Evolutionary conservation across 2,888 invertebrate genomes (phyloP), one percentile per base, ranked within the genome.

Genomic region (Argyresthia albistria): DNA sequence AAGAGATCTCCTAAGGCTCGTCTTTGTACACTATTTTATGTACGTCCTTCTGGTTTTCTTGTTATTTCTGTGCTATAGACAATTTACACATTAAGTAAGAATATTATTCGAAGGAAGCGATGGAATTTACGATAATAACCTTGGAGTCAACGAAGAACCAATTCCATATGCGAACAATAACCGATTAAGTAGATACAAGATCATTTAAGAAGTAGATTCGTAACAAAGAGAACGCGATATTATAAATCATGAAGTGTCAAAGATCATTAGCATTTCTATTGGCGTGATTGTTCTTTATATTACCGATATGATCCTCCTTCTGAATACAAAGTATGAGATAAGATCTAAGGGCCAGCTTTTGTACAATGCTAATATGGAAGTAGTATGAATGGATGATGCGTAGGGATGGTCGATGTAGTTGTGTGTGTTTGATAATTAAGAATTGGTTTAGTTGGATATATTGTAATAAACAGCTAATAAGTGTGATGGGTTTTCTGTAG

Each of bases 271-370:
- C 72, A 83, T 81, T 81, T 77, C 65, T 66, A 73, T 77, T 83
- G 62, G 56, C 70, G 56, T 60, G 67, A 66, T 64, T 71, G 73
- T 72, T 72, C 76, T 77, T 76, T 76, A 75, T 76, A 67, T 63
- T 63, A 74, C 77, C 78, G 76, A 71, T 73, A 60, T 62, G 54
- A 57, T 56, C 60, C 61, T 43, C 35, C 60, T 56, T 57, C 53
- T 66, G 86, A 73, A 86, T 86, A 80, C 78, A 61, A 80, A 86
- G 63, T 64, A 59, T 52, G 42, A 56, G 84, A 82, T 84, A 77
- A 59, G 57, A 83, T 83, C 84, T 63, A 67, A 70, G 70, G 68
- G 69, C 63, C 67, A 65, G 65, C 67, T 67, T 68, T 60, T 63
- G 62, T 68, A 66, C 63, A 67, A 67, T 65, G 64, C 59, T 65